These are phyloP conservation scores for Anarsia innoxiella DNA, from an alignment of 2,888 invertebrate genomes.

Conservation along the genomic window DNA sequence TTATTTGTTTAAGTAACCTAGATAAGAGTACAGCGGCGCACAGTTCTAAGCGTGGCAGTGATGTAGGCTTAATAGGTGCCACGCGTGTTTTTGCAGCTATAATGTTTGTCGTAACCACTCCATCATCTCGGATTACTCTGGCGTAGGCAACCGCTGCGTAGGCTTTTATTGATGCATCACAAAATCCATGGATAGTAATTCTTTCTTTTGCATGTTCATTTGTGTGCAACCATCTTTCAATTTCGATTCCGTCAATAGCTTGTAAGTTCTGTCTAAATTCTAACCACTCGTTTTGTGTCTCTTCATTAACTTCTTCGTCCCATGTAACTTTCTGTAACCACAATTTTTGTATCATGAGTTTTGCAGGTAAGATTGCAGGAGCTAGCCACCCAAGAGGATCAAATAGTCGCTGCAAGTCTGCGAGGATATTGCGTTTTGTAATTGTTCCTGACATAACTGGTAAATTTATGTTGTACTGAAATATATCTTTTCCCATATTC, in stretches of 20 bases:
- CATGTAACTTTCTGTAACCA: slow-evolving; percentile 21
- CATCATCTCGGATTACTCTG: slow-evolving; percentile 7
- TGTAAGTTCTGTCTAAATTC: slow-evolving; percentile 14
- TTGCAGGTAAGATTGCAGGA: slow-evolving; percentile 17
- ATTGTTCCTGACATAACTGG: slow-evolving; percentile 9
- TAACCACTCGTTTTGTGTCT: slow-evolving; percentile 15
- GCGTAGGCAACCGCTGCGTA: slow-evolving; percentile 15
- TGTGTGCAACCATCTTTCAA: slow-evolving; percentile 4
- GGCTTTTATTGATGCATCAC: slow-evolving; percentile 15
- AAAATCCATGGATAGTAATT: slow-evolving; percentile 12
- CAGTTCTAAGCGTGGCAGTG: slow-evolving; percentile 18
- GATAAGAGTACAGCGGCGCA: slow-evolving; percentile 18
- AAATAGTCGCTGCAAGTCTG: slow-evolving; percentile 17
- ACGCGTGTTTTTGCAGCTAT: slow-evolving; percentile 17
- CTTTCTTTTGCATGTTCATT: background rate
- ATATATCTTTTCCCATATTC: slow-evolving; percentile 17
- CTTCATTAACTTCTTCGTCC: slow-evolving; percentile 18
- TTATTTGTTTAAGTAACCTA: slow-evolving; percentile 15
- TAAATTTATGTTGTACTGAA: slow-evolving; percentile 18
- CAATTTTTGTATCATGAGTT: slow-evolving; percentile 20
- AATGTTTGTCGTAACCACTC: slow-evolving; percentile 5
- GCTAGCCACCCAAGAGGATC: slow-evolving; percentile 23
- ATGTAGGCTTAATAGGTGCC: slow-evolving; percentile 14
- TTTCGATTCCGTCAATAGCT: background rate
- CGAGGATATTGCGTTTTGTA: slow-evolving; percentile 21